A percentile compares a stretch with the other conserved stretches of the same genome.
Conservation (phyloP, 2,888 invertebrate species). For the Heliothis peltigera region DNA sequence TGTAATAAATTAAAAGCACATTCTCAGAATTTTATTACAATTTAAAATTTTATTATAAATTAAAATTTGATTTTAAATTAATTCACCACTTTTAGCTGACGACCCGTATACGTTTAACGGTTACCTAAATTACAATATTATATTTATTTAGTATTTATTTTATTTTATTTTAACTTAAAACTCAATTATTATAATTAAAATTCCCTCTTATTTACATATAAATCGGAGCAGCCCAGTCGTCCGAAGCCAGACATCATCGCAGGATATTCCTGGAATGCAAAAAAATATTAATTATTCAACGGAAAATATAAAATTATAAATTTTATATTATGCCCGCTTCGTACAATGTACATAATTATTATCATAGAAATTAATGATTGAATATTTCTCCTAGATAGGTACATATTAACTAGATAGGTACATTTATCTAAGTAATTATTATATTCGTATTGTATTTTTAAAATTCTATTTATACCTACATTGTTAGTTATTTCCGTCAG, state of each 20-base stretch:
- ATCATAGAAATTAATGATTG: no score
- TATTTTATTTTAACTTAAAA: slow-evolving; percentile 54
- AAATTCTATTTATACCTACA: no score
- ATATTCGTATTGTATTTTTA: no score
- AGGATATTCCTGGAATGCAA: slow-evolving; percentile 79
- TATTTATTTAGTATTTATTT: no score
- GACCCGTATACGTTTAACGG: slow-evolving; percentile 60
- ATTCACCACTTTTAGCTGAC: slow-evolving; percentile 29
- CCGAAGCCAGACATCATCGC: slow-evolving; percentile 83
- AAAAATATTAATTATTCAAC: slow-evolving; percentile 31
- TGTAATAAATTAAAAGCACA: background rate
- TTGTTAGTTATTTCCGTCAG: no score
- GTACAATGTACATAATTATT: background rate
- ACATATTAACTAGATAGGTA: no score
- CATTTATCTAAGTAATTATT: no score
- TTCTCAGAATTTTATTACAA: background rate
- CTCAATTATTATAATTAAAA: slow-evolving; percentile 49
- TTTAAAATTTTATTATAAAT: no score
- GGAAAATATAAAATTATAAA: background rate
- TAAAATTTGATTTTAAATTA: background rate
- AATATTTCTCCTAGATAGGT: no score
- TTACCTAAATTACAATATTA: slow-evolving; percentile 49
- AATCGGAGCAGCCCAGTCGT: slow-evolving; percentile 68
- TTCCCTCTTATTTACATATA: slow-evolving; percentile 77
- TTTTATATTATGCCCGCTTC: background rate